These are phyloP conservation scores for Zoroaster sp. DNA, from an alignment of 53 echinoderm and acorn worm species.

Conservation along the genomic window DNA sequence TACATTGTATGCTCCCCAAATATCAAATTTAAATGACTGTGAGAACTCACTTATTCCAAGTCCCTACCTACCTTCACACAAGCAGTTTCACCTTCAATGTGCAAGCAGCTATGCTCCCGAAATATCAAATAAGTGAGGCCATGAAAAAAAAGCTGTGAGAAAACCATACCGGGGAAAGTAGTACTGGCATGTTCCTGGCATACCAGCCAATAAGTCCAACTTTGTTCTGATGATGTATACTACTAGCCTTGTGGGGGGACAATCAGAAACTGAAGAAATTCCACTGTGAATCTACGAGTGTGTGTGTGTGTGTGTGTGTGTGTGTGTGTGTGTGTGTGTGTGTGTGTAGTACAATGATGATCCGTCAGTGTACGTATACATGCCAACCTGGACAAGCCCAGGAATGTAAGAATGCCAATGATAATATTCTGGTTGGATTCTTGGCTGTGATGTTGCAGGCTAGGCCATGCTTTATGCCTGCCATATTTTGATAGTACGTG, in stretches of 20 bases:
- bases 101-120: too few relatives aligned
- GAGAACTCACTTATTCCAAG: too few relatives aligned
- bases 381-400: background rate
- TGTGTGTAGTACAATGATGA: background rate
- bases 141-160: background rate
- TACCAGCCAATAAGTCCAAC: background rate
- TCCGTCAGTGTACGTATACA: background rate
- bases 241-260: background rate
- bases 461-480: background rate
- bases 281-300: too few relatives aligned
- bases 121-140: background rate
- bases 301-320: too few relatives aligned
- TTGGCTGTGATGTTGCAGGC: slow-evolving; percentile 15
- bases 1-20: too few relatives aligned
- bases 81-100: too few relatives aligned
- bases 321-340: too few relatives aligned
- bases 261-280: background rate
- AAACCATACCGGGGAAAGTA: background rate
- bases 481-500: slow-evolving; percentile 31
- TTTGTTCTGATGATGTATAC: background rate
- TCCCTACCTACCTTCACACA: too few relatives aligned
- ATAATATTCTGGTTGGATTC: slow-evolving; percentile 24
- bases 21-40: too few relatives aligned
- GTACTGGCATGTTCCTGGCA: background rate
- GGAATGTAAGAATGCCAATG: slow-evolving; percentile 33